These are phyloP conservation scores for Falco berigora DNA, from an alignment of 2,797 vertebrate species.

Conservation along the genomic window DNA sequence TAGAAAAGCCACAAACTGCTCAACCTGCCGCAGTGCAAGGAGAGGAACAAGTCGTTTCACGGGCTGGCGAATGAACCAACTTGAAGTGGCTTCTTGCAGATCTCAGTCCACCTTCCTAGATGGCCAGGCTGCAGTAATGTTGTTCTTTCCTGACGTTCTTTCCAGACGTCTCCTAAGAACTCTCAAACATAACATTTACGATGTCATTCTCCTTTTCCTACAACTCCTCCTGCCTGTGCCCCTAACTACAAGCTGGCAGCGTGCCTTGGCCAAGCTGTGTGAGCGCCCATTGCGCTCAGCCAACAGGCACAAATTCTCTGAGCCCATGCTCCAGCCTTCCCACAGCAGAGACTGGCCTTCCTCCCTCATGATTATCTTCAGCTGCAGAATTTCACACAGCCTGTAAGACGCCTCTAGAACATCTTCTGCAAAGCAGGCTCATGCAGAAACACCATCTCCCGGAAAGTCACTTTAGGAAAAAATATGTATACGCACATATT, in stretches of 20 bases:
- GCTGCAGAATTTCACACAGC: not conserved
- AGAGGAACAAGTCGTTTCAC: not conserved
- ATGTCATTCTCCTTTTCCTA: not conserved
- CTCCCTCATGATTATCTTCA: not conserved
- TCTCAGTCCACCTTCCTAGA: not conserved
- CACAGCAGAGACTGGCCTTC: not conserved
- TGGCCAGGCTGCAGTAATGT: not conserved
- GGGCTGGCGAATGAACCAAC: not conserved
- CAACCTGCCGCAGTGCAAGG: not conserved
- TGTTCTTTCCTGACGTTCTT: not conserved
- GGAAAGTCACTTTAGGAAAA: not conserved
- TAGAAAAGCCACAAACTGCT: not conserved
- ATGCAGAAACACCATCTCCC: not conserved
- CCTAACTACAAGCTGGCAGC: not conserved
- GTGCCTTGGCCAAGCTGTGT: fast-evolving
- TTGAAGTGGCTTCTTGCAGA: not conserved
- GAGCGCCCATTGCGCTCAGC: too few relatives aligned
- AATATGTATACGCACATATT: not conserved
- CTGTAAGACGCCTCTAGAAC: not conserved
- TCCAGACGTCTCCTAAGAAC: not conserved
- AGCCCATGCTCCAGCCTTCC: not conserved
- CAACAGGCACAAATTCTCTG: not conserved
- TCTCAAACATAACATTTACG: not conserved
- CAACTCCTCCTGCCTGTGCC: not conserved
- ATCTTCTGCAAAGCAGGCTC: not conserved